Conservation (phyloP, 2,113 vertebrate species). For the Amazona guildingii region DNA sequence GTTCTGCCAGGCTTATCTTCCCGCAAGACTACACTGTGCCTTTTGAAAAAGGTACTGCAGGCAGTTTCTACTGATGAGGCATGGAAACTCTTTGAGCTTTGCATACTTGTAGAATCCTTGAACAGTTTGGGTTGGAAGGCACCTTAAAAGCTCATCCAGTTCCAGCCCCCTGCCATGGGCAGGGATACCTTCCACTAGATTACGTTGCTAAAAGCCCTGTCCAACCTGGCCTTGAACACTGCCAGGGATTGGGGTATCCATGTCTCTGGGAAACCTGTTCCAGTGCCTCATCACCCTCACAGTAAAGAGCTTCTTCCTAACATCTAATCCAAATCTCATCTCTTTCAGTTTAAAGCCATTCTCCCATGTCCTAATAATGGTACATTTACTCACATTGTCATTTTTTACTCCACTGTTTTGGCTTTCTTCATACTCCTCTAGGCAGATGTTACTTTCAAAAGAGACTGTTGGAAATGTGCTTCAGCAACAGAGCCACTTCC, state of each 20-base stretch:
- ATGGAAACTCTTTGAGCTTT: neutral
- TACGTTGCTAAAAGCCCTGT: neutral
- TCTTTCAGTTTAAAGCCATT: neutral
- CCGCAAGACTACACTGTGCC: neutral
- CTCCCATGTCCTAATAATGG: neutral
- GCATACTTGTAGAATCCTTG: neutral
- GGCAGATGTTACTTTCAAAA: neutral
- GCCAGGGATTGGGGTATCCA: neutral
- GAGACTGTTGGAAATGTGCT: neutral
- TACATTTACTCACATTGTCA: rapidly evolving
- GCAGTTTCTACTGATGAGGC: neutral
- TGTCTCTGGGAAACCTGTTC: neutral
- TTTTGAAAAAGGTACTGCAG: neutral
- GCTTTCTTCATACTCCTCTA: neutral
- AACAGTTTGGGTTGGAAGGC: neutral
- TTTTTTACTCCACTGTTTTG: neutral
- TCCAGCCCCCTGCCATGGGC: neutral
- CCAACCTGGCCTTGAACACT: neutral
- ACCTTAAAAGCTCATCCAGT: neutral
- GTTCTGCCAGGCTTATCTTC: neutral
- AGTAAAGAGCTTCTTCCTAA: neutral
- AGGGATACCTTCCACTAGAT: neutral
- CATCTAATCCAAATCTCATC: neutral
- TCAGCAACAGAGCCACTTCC: neutral
- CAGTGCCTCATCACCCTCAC: neutral